These are phyloP conservation scores for Sorex fumeus DNA, from an alignment of 2,113 vertebrate genomes.

Conservation along the genomic window DNA sequence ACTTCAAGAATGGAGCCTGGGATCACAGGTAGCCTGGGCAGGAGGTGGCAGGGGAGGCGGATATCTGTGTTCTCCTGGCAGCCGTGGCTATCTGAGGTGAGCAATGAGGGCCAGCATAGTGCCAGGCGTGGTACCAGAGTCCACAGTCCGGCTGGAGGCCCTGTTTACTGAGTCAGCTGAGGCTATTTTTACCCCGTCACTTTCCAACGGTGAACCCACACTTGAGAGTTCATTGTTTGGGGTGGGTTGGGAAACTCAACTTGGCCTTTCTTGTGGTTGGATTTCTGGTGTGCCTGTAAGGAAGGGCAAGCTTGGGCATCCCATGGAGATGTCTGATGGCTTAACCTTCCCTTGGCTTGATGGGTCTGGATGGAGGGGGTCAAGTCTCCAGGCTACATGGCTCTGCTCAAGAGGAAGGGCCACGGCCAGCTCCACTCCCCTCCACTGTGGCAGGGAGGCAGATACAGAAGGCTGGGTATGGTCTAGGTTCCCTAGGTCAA, in stretches of 20 bases:
- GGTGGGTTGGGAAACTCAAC: conserved; percentile 67
- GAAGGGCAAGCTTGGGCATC: conserved; percentile 53
- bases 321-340: conserved; percentile 44
- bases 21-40: not conserved
- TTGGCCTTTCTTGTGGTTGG: conserved; percentile 79
- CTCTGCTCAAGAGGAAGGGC: not conserved
- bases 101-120: not conserved
- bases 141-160: not conserved
- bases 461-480: not conserved
- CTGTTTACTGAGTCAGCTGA: conserved; percentile 49
- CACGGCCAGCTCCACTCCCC: not conserved
- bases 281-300: conserved; percentile 57
- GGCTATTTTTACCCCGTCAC: conserved; percentile 72
- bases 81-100: not conserved
- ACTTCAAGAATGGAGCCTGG: not conserved
- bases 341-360: conserved; percentile 59
- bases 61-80: not conserved
- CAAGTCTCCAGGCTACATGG: not conserved
- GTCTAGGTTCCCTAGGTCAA: not conserved
- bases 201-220: conserved; percentile 81
- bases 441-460: not conserved
- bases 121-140: not conserved
- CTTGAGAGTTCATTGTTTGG: conserved; percentile 69
- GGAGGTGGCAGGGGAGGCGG: not conserved
- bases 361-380: not conserved